Conservation (phyloP, 1,140 invertebrate genomes). For the Drosophila bifasciata region DNA sequence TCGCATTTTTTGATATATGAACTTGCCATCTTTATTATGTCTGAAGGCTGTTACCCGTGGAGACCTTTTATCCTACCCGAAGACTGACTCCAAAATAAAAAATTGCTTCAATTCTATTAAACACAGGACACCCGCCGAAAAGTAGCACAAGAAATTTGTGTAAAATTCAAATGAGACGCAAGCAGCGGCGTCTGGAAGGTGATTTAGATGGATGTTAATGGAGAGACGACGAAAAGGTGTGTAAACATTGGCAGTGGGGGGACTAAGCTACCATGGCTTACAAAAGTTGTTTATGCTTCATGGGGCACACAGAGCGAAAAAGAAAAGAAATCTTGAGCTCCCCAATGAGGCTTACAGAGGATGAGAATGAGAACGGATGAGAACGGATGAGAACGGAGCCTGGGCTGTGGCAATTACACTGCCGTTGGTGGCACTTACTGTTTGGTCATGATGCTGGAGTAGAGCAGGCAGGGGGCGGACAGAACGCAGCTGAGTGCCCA, state of each 20-base stretch:
- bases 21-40: constrained; percentile 55
- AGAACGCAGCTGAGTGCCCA: constrained; percentile 92
- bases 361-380: background rate
- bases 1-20: constrained; percentile 59
- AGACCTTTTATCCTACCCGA: constrained; percentile 63
- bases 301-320: constrained; percentile 11
- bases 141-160: constrained; percentile 55
- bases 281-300: constrained; percentile 60
- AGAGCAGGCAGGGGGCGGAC: constrained; percentile 92
- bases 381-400: no score
- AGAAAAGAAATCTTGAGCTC: constrained; percentile 6
- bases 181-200: constrained; percentile 16
- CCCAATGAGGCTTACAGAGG: no score
- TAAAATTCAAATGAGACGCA: constrained; percentile 75
- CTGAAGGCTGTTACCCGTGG: constrained; percentile 52
- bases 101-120: constrained; percentile 71
- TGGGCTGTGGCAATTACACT: constrained; percentile 43
- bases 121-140: constrained; percentile 37
- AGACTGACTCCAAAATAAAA: constrained; percentile 62
- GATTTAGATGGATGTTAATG: constrained; percentile 55
- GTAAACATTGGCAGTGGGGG: no score
- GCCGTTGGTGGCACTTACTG: constrained; percentile 86
- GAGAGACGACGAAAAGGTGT: constrained; percentile 12
- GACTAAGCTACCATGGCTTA: constrained; percentile 50
- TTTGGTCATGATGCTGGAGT: constrained; percentile 90